Evolutionary conservation across 2,888 invertebrate genomes (phyloP).

Genomic region (Rutpela maculata): DNA sequence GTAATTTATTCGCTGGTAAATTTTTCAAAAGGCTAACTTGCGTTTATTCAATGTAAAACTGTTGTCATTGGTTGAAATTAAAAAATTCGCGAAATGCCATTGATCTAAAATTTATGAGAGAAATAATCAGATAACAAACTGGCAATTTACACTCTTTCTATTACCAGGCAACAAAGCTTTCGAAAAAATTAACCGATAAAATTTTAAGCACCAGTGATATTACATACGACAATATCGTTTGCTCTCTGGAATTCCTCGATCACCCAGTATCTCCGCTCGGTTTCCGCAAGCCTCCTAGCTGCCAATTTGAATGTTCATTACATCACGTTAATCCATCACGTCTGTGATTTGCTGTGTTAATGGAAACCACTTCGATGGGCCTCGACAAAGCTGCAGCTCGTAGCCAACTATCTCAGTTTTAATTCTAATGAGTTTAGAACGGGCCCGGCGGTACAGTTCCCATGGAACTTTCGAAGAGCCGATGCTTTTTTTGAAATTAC

Average conservation of each 20-base stretch:
- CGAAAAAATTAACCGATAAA: too few species aligned
- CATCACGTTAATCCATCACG: conserved; percentile 50
- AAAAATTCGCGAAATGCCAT: too few species aligned
- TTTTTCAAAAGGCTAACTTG: too few species aligned
- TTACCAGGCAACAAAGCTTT: too few species aligned
- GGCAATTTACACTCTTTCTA: too few species aligned
- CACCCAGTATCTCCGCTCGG: neutral
- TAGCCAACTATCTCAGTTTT: conserved; percentile 4
- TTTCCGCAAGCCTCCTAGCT: neutral
- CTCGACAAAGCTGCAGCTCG: conserved; percentile 1
- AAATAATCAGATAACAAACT: too few species aligned
- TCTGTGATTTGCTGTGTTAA: conserved; percentile 51
- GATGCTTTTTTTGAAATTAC: neutral
- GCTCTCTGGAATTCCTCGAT: neutral
- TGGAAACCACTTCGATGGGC: conserved; percentile 41
- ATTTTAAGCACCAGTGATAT: too few species aligned
- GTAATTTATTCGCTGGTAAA: too few species aligned
- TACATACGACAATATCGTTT: too few species aligned
- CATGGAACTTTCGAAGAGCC: neutral
- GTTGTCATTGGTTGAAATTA: too few species aligned
- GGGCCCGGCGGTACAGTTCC: neutral
- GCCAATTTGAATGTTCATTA: conserved; percentile 44
- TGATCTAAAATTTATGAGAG: too few species aligned
- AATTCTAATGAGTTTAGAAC: neutral
- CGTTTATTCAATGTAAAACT: too few species aligned